Conservation (phyloP, 2,888 invertebrate species). For the Matsumyia berberina region DNA sequence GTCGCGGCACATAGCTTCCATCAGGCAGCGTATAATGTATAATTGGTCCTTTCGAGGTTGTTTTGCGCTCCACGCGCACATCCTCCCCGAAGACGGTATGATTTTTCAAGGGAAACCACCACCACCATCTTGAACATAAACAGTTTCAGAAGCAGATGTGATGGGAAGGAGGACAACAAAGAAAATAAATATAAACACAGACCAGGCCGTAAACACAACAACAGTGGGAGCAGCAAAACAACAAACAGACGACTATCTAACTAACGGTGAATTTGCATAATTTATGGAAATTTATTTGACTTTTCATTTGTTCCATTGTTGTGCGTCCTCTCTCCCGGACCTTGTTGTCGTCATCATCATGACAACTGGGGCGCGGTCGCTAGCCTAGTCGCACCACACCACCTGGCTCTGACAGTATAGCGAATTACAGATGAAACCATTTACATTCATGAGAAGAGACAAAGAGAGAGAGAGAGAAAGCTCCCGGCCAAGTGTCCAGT, state of each 20-base stretch:
- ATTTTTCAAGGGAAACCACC: conserved; percentile 32
- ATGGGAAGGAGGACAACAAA: not conserved
- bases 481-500: conserved; percentile 31
- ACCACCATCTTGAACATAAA: conserved; percentile 9
- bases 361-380: not conserved
- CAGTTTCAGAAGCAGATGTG: not conserved
- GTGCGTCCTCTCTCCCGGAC: conserved; percentile 5
- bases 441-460: conserved; percentile 50
- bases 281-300: conserved; percentile 59
- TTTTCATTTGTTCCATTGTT: conserved; percentile 48
- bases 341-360: conserved; percentile 31
- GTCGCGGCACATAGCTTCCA: conserved; percentile 24
- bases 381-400: not conserved
- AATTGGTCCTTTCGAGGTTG: conserved; percentile 39
- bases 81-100: conserved; percentile 22
- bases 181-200: not conserved
- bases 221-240: conserved; percentile 4
- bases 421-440: conserved; percentile 44
- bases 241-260: conserved; percentile 22
- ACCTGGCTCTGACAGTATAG: too few relatives aligned
- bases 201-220: conserved; percentile 24
- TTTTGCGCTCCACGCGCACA: conserved; percentile 16
- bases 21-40: conserved; percentile 16
- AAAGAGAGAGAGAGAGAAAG: not conserved
- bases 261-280: conserved; percentile 54